Evolutionary conservation across 2,888 invertebrate species (phyloP), one percentile per base, ranked within the genome.

Genomic region (Xanthia icteritia): DNA sequence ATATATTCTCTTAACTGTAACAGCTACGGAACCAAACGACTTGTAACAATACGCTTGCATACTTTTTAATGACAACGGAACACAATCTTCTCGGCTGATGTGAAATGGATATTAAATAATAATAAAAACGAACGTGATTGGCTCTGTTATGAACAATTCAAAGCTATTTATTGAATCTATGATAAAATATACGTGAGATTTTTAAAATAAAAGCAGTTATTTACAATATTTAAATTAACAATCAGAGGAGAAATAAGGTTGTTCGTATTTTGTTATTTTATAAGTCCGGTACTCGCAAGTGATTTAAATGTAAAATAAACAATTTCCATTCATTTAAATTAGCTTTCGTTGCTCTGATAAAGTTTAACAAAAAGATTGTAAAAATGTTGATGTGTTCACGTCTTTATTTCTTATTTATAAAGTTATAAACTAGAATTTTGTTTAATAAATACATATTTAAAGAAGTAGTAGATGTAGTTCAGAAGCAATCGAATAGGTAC

Each of bases 91-190:
- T 80, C 86, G 86, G 88, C 76, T 83, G 85, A 87, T 91, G 88
- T 90, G 91, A 91, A 92, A 92, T 90, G 89, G 84, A 88, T 89
- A 92, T 92, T 91, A 87, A 91, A 90, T 90, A 91, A 91, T 84
- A 88, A 91, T 90, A 92, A 93, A 92, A 91, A 78, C 64, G 88
- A 91, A 84, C 86, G 87, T 91, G 92, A 94, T 94, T 93, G 93
- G 88, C 88, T 94, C 89, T 91, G 88, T 87, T 70, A 68, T 39
- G 65, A 89, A 85, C 70, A 83, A 87, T 88, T 86, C 76, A 61
- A 70, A 88, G 79, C 74, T 84, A 60, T 71, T 54, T 69, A 69
- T 66, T 84, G 73, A 77, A 77, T 65, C 61, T 88, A 78, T 75
- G 85, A 90, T 90, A 89, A 86, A 75, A 90, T 89, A 86, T 77